Percentiles rank a stretch among this genome's conserved stretches.
phyloP scores from a whole-genome alignment of 2,888 invertebrate species.

The Rapana venosa region DNA sequence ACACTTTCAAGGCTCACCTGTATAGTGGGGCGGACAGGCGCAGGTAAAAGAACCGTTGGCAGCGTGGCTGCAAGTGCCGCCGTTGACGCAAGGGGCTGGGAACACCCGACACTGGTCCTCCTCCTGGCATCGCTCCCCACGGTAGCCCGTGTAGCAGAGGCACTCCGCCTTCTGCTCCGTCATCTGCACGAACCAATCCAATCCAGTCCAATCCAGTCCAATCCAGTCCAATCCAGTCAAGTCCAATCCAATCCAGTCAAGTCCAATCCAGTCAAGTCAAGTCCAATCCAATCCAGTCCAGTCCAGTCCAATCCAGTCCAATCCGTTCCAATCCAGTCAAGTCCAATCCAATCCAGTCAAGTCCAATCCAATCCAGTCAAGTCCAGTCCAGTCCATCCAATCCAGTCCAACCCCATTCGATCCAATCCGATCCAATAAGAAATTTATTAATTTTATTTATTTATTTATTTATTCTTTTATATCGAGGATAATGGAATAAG shows the following conservation, averaged over 20 bases:
- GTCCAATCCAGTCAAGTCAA: neutral
- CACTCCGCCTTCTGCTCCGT: constrained; percentile 56
- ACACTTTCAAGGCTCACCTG: constrained; percentile 43
- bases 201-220: constrained; percentile 19
- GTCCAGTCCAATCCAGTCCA: constrained; percentile 22
- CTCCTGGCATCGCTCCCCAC: constrained; percentile 61
- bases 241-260: neutral
- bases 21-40: constrained; percentile 55
- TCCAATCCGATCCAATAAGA: neutral
- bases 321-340: neutral
- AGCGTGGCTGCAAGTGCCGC: constrained; percentile 65
- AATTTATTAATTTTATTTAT: too few species aligned
- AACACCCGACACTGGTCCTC: constrained; percentile 60
- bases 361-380: neutral
- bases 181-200: constrained; percentile 24
- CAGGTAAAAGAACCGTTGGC: constrained; percentile 59
- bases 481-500: too few species aligned
- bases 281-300: neutral
- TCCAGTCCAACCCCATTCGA: neutral
- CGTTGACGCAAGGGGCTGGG: constrained; percentile 68
- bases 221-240: neutral
- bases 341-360: neutral
- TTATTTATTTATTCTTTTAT: too few species aligned
- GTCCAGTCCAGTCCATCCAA: neutral
- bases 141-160: constrained; percentile 65